Evolutionary conservation across 1,140 invertebrate species (phyloP).

Genomic region (Tachypleus tridentatus): DNA sequence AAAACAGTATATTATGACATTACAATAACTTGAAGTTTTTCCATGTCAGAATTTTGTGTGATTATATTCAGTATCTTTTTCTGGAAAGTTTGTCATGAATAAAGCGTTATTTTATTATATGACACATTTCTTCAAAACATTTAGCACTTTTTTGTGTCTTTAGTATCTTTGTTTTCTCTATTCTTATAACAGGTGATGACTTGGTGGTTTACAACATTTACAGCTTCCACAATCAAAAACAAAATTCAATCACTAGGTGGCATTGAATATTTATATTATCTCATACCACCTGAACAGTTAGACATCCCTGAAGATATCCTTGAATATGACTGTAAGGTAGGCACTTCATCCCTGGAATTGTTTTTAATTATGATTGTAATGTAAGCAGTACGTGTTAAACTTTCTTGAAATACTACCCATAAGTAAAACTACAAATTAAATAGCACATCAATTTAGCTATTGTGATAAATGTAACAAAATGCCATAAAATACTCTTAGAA

Average conservation of each 20-base stretch:
- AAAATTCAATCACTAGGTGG: slow-evolving; percentile 83
- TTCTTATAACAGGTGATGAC: slow-evolving; percentile 62
- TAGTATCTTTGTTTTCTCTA: slow-evolving; percentile 7
- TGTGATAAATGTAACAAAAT: too few species aligned
- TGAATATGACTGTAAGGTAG: slow-evolving; percentile 87
- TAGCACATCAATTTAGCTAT: too few species aligned
- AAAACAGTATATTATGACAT: too few species aligned
- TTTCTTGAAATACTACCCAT: too few species aligned
- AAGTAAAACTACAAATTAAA: too few species aligned
- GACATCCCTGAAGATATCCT: slow-evolving; percentile 89
- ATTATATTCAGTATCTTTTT: not conserved
- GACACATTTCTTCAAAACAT: slow-evolving; percentile 32
- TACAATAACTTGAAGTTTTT: too few species aligned
- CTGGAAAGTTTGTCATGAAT: not conserved
- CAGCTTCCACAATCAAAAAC: slow-evolving; percentile 85
- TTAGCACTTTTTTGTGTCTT: not conserved
- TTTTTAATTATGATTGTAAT: too few species aligned
- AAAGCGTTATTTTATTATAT: too few species aligned
- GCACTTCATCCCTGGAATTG: not conserved
- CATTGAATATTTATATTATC: slow-evolving; percentile 78
- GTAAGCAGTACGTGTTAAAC: too few species aligned
- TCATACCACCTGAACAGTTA: slow-evolving; percentile 78
- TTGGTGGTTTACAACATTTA: slow-evolving; percentile 96
- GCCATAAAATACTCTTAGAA: too few species aligned
- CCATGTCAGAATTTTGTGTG: too few species aligned